phyloP scores from a whole-genome alignment of 2,797 vertebrate species.

The Sebastes melanostomus region DNA sequence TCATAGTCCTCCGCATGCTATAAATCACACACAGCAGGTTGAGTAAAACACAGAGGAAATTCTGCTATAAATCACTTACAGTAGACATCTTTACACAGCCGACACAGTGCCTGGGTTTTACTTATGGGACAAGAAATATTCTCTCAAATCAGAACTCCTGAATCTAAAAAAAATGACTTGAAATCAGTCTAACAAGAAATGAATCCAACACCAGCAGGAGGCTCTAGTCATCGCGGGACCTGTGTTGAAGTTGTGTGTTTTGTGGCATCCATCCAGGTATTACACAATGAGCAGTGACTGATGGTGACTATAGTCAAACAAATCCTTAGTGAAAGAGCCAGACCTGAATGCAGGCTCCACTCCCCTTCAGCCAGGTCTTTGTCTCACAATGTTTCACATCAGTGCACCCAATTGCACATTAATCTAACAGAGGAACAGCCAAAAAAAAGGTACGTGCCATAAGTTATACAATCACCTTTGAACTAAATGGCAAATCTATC shows the following conservation, averaged over 20 bases:
- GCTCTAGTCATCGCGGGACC: background rate
- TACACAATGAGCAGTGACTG: slow-evolving; percentile 66
- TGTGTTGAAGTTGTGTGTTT: slow-evolving; percentile 4
- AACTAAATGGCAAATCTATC: slow-evolving; percentile 39
- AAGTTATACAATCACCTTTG: slow-evolving; percentile 36
- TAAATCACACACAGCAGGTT: slow-evolving; percentile 60
- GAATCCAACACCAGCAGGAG: slow-evolving; percentile 5
- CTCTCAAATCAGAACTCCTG: background rate
- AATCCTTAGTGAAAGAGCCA: slow-evolving; percentile 54
- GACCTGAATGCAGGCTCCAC: slow-evolving; percentile 34
- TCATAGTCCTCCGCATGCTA: slow-evolving; percentile 43
- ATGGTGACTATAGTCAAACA: slow-evolving; percentile 67
- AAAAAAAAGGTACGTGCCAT: slow-evolving; percentile 17
- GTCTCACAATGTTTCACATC: slow-evolving; percentile 49
- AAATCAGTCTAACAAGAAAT: background rate
- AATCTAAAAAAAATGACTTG: background rate
- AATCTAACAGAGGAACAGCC: slow-evolving; percentile 30
- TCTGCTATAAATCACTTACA: slow-evolving; percentile 45
- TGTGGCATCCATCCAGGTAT: slow-evolving; percentile 41
- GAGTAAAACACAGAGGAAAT: slow-evolving; percentile 50
- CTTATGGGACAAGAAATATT: background rate
- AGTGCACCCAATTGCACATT: slow-evolving; percentile 46
- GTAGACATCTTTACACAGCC: slow-evolving; percentile 23
- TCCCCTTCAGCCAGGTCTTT: slow-evolving; percentile 30
- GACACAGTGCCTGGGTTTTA: slow-evolving; percentile 1